These are phyloP conservation scores for Forbesichthys agassizii DNA, from an alignment of 2,113 vertebrate genomes.

Conservation along the genomic window DNA sequence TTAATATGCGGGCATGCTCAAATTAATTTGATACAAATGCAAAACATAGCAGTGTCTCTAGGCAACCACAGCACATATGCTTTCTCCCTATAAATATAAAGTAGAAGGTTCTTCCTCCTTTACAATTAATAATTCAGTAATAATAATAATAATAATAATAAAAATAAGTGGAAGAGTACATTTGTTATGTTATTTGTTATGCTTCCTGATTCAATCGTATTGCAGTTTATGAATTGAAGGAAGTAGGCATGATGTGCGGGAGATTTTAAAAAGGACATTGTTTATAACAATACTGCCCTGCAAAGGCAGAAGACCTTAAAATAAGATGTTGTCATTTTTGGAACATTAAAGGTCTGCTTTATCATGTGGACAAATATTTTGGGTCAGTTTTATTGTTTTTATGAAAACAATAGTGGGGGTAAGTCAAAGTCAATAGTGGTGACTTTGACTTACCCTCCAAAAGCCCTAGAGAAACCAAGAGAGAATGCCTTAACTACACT, in stretches of 20 bases:
- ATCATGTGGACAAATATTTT: no score
- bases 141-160: neutral
- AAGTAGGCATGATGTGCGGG: slow-evolving; percentile 49
- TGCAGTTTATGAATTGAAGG: slow-evolving; percentile 58
- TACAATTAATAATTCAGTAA: no score
- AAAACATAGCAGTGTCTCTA: slow-evolving; percentile 48
- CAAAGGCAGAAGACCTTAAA: no score
- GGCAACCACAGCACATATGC: slow-evolving; percentile 54
- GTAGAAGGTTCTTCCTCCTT: neutral
- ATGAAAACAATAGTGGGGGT: no score
- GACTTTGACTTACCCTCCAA: no score
- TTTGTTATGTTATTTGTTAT: slow-evolving; percentile 20
- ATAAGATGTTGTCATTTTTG: no score
- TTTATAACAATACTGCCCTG: slow-evolving; percentile 31
- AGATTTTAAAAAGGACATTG: slow-evolving; percentile 13
- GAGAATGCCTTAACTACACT: no score
- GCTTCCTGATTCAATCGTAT: slow-evolving; percentile 56
- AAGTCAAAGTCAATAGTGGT: no score
- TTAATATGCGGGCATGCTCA: neutral
- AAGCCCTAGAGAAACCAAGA: no score
- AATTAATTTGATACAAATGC: slow-evolving; percentile 1
- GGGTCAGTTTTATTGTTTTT: no score
- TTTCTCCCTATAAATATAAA: neutral
- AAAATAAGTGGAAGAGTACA: slow-evolving; percentile 19
- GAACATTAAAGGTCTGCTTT: no score